Evolutionary conservation across 2,113 vertebrate genomes (phyloP), one percentile per base, ranked within the genome.

Genomic region (Tursiops truncatus): DNA sequence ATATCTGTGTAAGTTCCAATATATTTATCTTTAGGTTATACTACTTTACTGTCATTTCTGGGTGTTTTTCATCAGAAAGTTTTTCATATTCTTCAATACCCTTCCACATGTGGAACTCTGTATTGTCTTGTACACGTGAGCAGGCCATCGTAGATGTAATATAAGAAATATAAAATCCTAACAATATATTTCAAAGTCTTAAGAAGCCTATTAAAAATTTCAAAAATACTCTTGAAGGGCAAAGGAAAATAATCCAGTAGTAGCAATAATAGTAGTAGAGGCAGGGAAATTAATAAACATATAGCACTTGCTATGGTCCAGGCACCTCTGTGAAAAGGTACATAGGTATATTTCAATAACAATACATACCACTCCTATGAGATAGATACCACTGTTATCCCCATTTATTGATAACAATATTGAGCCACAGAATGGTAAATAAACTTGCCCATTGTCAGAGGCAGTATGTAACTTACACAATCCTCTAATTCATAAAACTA

Each of bases 141-240:
- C 26, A 38, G 21, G 17, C 31, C 18, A 28, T 28, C 82, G 13
- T 15, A 53, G 7, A 56, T 4, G 13, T 50, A 18, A 94, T 44
- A 36, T 70, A 81, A 88, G 67, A 85, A 91, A 79, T 31, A 81
- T 20, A 94, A 94, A 95, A 87, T 58, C 50, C 56, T 82, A 67
- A 70, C 23, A 71, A 79, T 44, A 3, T 33, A 90, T 83, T 95
- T 94, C 11, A 26, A 96, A 77, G 38, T 58, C 20, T 92, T 68
- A 83, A 92, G 38, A 92, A 77, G 12, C 2, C 25, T 50, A 84
- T 0, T 25, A 18, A 93, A 87, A 74, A 41, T 28, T 74, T 56
- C 6, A 77, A 71, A 94, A 86, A 41, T 25, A 68, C 28, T 26
- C 93, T 53, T 95, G 71, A 94, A 93, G 41, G 67, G 36, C 67